Conservation (phyloP, 2,888 invertebrate species). For the Ernsta delagoae region DNA sequence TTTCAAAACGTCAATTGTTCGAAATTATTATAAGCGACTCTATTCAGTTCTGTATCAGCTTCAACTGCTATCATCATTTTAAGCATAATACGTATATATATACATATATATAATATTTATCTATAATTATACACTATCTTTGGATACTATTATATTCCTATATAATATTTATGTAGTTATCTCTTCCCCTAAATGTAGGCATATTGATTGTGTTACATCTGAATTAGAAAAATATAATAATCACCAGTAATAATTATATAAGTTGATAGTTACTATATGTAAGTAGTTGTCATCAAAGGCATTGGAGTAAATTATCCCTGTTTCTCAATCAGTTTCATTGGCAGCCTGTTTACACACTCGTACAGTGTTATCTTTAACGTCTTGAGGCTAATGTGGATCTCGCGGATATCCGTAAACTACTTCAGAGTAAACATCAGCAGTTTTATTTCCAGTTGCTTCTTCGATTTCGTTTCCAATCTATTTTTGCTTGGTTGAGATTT, state of each 20-base stretch:
- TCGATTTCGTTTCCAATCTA: background rate
- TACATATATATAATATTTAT: too few species aligned
- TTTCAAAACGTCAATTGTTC: background rate
- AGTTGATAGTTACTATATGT: too few species aligned
- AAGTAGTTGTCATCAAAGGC: too few species aligned
- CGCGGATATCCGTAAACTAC: constrained; percentile 12
- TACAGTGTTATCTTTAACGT: constrained; percentile 3
- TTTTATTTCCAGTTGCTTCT: constrained; percentile 17
- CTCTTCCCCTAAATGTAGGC: too few species aligned
- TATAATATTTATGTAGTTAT: too few species aligned
- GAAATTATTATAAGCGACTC: background rate
- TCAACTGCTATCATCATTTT: too few species aligned
- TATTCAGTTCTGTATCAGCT: background rate
- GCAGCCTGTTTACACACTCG: background rate
- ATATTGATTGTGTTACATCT: too few species aligned
- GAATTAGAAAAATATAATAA: too few species aligned
- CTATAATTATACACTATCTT: too few species aligned
- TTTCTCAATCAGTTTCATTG: background rate
- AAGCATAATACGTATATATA: too few species aligned
- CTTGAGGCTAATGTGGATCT: constrained; percentile 3
- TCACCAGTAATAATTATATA: too few species aligned
- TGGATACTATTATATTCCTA: too few species aligned
- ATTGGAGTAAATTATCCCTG: background rate
- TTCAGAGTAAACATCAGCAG: constrained; percentile 4
- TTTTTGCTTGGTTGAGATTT: background rate